Conservation (phyloP, 2,888 invertebrate species). For the Rambutsinella grinnellia region DNA sequence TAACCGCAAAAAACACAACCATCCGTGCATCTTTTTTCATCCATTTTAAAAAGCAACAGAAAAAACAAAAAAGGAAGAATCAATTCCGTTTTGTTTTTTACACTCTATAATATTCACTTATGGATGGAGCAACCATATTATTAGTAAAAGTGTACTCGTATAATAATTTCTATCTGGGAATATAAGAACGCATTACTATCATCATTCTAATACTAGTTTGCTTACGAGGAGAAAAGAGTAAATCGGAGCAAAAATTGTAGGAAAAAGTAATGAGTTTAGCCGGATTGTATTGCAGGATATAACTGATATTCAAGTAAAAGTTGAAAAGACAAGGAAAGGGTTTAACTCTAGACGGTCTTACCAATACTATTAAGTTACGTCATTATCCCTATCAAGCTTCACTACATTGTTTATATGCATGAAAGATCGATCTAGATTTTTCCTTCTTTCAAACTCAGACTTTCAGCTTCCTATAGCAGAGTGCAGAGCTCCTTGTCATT, state of each 20-base stretch:
- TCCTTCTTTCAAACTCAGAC: slow-evolving; percentile 23
- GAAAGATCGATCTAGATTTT: slow-evolving; percentile 19
- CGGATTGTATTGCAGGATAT: slow-evolving; percentile 8
- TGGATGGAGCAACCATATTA: slow-evolving; percentile 17
- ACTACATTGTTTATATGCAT: neutral
- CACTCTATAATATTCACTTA: slow-evolving; percentile 32
- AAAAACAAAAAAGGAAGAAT: slow-evolving; percentile 24
- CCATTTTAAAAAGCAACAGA: neutral
- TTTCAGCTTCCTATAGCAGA: slow-evolving; percentile 17
- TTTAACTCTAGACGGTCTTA: slow-evolving; percentile 20
- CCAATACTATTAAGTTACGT: slow-evolving; percentile 43
- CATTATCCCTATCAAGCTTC: slow-evolving; percentile 28
- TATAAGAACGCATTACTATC: neutral
- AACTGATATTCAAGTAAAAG: slow-evolving; percentile 29
- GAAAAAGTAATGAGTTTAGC: slow-evolving; percentile 13
- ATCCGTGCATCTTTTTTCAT: slow-evolving; percentile 14
- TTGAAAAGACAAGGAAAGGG: slow-evolving; percentile 49
- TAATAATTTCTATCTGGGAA: neutral
- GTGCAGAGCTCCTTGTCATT: slow-evolving; percentile 28
- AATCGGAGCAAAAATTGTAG: slow-evolving; percentile 32
- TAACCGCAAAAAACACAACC: slow-evolving; percentile 45
- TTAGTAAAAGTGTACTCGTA: slow-evolving; percentile 48
- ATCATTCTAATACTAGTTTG: neutral
- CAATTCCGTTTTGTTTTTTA: slow-evolving; percentile 27
- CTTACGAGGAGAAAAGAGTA: slow-evolving; percentile 12